Evolutionary conservation across 2,888 invertebrate genomes (phyloP).

Genomic region (Phalera bucephala): DNA sequence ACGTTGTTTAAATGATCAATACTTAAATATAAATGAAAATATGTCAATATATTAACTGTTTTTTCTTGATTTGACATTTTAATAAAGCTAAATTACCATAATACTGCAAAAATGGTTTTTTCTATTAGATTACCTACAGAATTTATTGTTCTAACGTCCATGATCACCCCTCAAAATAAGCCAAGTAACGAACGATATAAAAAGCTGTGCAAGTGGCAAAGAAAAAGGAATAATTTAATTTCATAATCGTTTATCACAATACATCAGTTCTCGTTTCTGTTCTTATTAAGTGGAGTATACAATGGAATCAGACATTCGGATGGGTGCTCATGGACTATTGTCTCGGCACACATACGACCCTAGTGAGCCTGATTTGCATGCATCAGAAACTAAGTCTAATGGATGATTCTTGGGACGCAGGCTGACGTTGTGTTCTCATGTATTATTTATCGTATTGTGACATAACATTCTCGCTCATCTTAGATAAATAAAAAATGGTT

Average conservation of each 20-base stretch:
- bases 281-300: neutral
- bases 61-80: no score
- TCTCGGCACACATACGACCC: slow-evolving; percentile 39
- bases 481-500: slow-evolving; percentile 1
- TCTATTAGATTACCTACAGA: no score
- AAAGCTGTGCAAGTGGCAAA: slow-evolving; percentile 20
- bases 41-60: no score
- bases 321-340: slow-evolving; percentile 21
- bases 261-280: neutral
- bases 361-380: slow-evolving; percentile 45
- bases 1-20: no score
- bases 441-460: slow-evolving; percentile 9
- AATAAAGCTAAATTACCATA: no score
- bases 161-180: no score
- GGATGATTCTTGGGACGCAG: slow-evolving; percentile 15
- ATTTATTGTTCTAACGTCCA: no score
- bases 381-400: slow-evolving; percentile 32
- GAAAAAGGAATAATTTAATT: slow-evolving; percentile 14
- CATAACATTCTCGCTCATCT: slow-evolving; percentile 1
- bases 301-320: neutral
- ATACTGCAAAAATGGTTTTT: no score
- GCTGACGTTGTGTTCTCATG: slow-evolving; percentile 3
- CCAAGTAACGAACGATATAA: no score
- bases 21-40: no score
- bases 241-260: neutral